Evolutionary conservation across 2,888 invertebrate species (phyloP).

Genomic region (Agapetus fuscipes): DNA sequence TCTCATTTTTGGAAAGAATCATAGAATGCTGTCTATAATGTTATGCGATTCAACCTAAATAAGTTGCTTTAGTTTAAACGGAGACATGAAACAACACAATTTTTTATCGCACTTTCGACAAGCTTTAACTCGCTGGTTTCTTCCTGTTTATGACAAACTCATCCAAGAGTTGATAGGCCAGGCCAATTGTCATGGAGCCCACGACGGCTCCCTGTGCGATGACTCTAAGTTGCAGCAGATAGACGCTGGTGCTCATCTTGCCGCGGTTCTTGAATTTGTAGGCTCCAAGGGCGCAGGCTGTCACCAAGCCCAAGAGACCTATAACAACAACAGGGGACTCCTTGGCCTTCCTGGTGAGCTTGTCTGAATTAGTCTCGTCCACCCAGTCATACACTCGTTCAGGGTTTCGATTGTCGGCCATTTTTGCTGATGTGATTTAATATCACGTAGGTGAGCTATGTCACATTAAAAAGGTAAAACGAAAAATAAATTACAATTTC

Average conservation of each 20-base stretch:
- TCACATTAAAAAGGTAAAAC: too few relatives aligned
- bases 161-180: slow-evolving; percentile 51
- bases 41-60: too few relatives aligned
- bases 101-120: too few relatives aligned
- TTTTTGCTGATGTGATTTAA: too few relatives aligned
- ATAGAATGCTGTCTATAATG: too few relatives aligned
- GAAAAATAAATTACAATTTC: too few relatives aligned
- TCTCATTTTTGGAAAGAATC: too few relatives aligned
- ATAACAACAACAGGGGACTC: slow-evolving; percentile 60
- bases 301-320: slow-evolving; percentile 61
- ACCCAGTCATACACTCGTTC: slow-evolving; percentile 37
- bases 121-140: too few relatives aligned
- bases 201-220: slow-evolving; percentile 77
- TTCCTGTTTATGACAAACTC: slow-evolving; percentile 5
- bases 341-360: slow-evolving; percentile 55
- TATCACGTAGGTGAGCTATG: too few relatives aligned
- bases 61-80: too few relatives aligned
- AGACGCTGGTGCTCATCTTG: slow-evolving; percentile 71
- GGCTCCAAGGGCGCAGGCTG: slow-evolving; percentile 58
- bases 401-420: too few relatives aligned
- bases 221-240: slow-evolving; percentile 79
- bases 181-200: slow-evolving; percentile 62
- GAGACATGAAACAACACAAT: too few relatives aligned
- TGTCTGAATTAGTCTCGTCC: slow-evolving; percentile 46
- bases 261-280: slow-evolving; percentile 67